Percentiles rank a stretch among this genome's conserved stretches.
These are phyloP conservation scores for Monopis laevigella DNA, from an alignment of 2,888 invertebrate genomes.

Conservation along the genomic window DNA sequence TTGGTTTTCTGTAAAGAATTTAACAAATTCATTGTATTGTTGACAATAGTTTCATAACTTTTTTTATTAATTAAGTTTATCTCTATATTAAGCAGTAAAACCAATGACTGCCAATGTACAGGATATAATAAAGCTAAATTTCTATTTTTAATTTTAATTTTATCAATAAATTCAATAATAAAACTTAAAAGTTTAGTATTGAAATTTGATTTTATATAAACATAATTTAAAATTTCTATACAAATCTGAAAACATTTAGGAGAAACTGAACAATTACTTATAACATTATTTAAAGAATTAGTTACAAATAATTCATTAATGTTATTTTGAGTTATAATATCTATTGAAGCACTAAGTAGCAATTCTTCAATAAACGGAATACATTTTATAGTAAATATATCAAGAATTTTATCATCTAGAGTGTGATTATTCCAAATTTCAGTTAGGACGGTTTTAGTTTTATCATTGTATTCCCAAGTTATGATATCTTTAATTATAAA, in stretches of 20 bases:
- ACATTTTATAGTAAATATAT: conserved; percentile 39
- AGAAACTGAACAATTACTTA: conserved; percentile 34
- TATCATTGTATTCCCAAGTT: conserved; percentile 29
- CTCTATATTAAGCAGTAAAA: conserved; percentile 39
- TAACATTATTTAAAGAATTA: conserved; percentile 24
- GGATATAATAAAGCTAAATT: conserved; percentile 33
- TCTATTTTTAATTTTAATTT: conserved; percentile 28
- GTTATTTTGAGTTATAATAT: conserved; percentile 25
- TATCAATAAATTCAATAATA: conserved; percentile 30
- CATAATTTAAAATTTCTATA: conserved; percentile 33
- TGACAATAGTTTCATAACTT: conserved; percentile 28
- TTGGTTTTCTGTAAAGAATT: conserved; percentile 26
- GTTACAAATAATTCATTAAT: conserved; percentile 25
- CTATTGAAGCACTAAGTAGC: conserved; percentile 28
- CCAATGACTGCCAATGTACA: conserved; percentile 27
- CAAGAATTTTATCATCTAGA: conserved; percentile 20
- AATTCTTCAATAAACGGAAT: conserved; percentile 39
- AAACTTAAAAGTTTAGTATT: conserved; percentile 29
- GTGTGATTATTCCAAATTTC: conserved; percentile 31
- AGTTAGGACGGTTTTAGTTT: conserved; percentile 29
- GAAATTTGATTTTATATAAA: conserved; percentile 40
- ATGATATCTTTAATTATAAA: conserved; percentile 31
- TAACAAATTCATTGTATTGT: conserved; percentile 30
- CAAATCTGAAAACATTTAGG: conserved; percentile 45
- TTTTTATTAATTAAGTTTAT: too few species aligned